Conservation (phyloP, 2,113 vertebrate genomes). For the Hyperoodon ampullatus region DNA sequence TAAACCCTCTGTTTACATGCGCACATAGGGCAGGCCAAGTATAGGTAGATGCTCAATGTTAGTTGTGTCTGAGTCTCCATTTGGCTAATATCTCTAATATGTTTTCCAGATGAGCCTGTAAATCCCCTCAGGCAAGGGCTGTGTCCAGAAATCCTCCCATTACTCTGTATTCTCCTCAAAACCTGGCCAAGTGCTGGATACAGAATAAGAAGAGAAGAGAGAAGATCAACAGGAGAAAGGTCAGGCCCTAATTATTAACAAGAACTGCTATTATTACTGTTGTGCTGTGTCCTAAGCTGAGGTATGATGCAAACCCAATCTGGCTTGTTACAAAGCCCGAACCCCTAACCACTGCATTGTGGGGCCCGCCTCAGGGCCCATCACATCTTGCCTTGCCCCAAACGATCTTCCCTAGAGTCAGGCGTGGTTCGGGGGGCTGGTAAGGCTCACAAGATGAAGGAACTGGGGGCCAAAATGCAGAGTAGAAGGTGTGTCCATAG, state of each 20-base stretch:
- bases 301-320: background rate
- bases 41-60: background rate
- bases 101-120: background rate
- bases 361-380: background rate
- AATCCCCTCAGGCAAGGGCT: background rate
- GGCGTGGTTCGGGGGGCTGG: background rate
- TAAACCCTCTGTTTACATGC: background rate
- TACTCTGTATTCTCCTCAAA: background rate
- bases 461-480: background rate
- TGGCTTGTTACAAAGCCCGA: background rate
- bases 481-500: background rate
- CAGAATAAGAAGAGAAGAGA: background rate
- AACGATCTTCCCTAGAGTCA: background rate
- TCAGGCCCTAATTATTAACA: background rate
- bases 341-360: background rate
- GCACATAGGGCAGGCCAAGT: background rate
- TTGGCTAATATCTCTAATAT: background rate
- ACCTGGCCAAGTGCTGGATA: background rate
- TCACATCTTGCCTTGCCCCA: background rate
- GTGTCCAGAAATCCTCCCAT: background rate
- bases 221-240: background rate
- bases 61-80: background rate
- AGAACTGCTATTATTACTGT: background rate
- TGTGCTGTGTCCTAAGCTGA: background rate
- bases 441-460: background rate